These are phyloP conservation scores for Nebria salina DNA, from an alignment of 2,888 invertebrate species.

Conservation along the genomic window DNA sequence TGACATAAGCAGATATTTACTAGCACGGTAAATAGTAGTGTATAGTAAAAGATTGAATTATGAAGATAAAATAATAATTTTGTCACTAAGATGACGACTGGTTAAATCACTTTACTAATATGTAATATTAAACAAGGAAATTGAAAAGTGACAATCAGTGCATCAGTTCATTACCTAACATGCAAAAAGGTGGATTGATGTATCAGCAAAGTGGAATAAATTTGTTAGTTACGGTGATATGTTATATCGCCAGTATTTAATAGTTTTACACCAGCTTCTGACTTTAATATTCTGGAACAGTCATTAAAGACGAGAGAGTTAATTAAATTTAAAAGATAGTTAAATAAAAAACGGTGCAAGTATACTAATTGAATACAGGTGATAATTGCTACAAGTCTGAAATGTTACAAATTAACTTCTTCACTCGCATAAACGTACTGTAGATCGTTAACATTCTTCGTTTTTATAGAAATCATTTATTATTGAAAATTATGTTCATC, in stretches of 20 bases:
- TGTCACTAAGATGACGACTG: neutral
- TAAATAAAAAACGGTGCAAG: constrained; percentile 10
- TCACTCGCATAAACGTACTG: neutral
- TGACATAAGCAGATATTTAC: no score
- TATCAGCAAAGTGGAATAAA: constrained; percentile 5
- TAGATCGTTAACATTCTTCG: neutral
- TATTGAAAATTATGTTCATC: neutral
- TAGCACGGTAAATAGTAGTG: no score
- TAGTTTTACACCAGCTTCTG: constrained; percentile 15
- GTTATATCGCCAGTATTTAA: constrained; percentile 12
- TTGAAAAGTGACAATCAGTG: neutral
- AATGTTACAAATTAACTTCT: constrained; percentile 17
- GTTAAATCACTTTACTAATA: neutral
- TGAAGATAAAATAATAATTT: neutral
- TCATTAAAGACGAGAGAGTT: constrained; percentile 12
- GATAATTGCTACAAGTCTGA: constrained; percentile 12
- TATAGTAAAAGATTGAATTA: no score
- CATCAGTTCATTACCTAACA: neutral
- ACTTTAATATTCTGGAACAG: constrained; percentile 11
- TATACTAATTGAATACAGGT: constrained; percentile 12
- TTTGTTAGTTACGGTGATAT: constrained; percentile 18
- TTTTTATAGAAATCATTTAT: neutral
- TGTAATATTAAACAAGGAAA: neutral
- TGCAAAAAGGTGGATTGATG: constrained; percentile 4
- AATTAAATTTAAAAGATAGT: constrained; percentile 14